Base-by-base conservation (phyloP, 1,140 invertebrate genomes). In the Samia ricini region DNA sequence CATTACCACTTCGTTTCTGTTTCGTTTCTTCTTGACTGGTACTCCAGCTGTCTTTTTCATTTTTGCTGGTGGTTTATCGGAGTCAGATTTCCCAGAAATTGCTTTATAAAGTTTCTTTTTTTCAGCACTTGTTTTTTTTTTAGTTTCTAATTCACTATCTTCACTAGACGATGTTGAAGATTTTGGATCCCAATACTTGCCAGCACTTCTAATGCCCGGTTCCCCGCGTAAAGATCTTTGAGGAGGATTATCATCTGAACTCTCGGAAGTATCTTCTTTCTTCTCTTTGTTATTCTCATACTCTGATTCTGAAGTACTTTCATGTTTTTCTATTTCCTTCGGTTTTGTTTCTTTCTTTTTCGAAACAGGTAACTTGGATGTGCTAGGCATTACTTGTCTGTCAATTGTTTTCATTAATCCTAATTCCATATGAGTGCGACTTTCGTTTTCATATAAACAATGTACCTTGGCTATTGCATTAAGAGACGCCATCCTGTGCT, bases 381-480 rank as follows among this genome's bases (percentile, higher is more conserved):
- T 88, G 60, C 80, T 80, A 24, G 88, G 82, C 22, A 84, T 64
- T 10, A 72, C 63, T 74, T 79, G 79, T 65, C 83, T 85, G 42
- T 85, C 88, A 51, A 89, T 68, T 20, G 87, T 90, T 76, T 79
- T 90, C 87, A 89, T 91, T 20, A 93, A 75, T 0, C 92, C 92
- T 64, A 93, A 63, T 67, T 93, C 92, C 64, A 95, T 92, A 70
- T 94, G 94, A 2, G 94, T 93, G 54, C 94, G 91, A 48, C 94
- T 95, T 84, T 97, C 96, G 80, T 97, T 97, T 83, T 98, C 97
- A 72, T 97, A 97, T 12, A 98, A 91, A 79, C 96, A 97, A 81
- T 97, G 96, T 26, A 98, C 96, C 91, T 98, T 97, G n/a, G 96
- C 96, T 71, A 96, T 85, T 0, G 97, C 97, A 85, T 98, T 98